Percentiles rank a stretch among this genome's conserved stretches.
phyloP scores from a whole-genome alignment of 2,797 vertebrate genomes.

The Brachyalestes nurse region DNA sequence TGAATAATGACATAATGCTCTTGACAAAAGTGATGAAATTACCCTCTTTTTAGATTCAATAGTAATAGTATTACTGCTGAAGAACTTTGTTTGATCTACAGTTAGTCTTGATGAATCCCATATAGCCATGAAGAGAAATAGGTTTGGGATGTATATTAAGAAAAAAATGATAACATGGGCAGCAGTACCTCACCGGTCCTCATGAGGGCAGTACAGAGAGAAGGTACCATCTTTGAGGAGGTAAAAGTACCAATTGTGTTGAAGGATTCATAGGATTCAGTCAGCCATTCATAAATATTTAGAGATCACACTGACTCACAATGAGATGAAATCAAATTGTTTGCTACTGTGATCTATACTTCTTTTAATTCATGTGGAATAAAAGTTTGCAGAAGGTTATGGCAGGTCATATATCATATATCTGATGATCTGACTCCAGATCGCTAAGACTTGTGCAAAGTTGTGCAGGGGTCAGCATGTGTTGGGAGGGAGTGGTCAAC shows the following conservation, averaged over 20 bases:
- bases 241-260: neutral
- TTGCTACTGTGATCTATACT: no score
- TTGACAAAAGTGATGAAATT: neutral
- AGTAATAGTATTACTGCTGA: neutral
- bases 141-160: neutral
- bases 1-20: slow-evolving; percentile 15
- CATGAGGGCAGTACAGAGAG: neutral
- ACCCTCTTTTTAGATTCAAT: no score
- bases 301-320: neutral
- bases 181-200: neutral
- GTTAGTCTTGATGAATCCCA: neutral
- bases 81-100: neutral
- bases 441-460: neutral
- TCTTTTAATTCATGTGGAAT: neutral
- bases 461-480: neutral
- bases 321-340: no score
- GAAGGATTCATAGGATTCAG: no score
- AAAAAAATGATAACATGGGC: neutral
- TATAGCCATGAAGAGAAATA: neutral
- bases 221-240: neutral
- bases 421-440: neutral
- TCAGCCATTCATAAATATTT: neutral
- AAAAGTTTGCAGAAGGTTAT: neutral
- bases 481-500: no score
- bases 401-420: no score